These are phyloP conservation scores for Odontocolon sp. DNA, from an alignment of 2,888 invertebrate species.

Conservation along the genomic window DNA sequence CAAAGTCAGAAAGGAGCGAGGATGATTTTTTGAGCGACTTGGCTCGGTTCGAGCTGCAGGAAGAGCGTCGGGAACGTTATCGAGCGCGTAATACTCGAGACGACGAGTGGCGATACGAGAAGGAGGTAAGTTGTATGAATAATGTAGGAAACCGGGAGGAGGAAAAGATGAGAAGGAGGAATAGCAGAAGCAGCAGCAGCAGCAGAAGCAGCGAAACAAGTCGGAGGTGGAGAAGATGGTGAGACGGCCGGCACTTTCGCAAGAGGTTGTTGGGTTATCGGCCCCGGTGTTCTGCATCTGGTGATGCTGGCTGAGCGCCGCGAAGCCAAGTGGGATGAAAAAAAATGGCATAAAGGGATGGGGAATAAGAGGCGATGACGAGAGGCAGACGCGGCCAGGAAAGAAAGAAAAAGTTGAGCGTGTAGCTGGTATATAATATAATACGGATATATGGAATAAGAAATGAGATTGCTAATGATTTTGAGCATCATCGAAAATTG, in stretches of 20 bases:
- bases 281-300: conserved; percentile 31
- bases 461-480: conserved; percentile 68
- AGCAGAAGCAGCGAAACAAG: conserved; percentile 21
- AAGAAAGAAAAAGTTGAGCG: conserved; percentile 28
- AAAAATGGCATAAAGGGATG: conserved; percentile 10
- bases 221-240: conserved; percentile 46
- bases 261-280: conserved; percentile 53
- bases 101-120: conserved; percentile 65
- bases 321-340: conserved; percentile 35
- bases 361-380: conserved; percentile 29
- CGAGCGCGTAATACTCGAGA: conserved; percentile 65
- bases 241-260: conserved; percentile 24
- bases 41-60: conserved; percentile 16
- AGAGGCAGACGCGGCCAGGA: conserved; percentile 11
- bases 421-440: conserved; percentile 45
- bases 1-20: not conserved
- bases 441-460: conserved; percentile 64
- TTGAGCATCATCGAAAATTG: conserved; percentile 66
- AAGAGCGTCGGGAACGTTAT: conserved; percentile 54
- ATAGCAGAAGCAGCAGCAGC: conserved; percentile 25
- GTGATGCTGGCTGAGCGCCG: conserved; percentile 9
- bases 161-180: conserved; percentile 33
- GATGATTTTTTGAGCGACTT: conserved; percentile 36
- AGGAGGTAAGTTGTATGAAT: conserved; percentile 68
- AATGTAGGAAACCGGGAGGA: conserved; percentile 63